These are phyloP conservation scores for Struthidea cinerea DNA, from an alignment of 2,113 vertebrate species.

Conservation along the genomic window DNA sequence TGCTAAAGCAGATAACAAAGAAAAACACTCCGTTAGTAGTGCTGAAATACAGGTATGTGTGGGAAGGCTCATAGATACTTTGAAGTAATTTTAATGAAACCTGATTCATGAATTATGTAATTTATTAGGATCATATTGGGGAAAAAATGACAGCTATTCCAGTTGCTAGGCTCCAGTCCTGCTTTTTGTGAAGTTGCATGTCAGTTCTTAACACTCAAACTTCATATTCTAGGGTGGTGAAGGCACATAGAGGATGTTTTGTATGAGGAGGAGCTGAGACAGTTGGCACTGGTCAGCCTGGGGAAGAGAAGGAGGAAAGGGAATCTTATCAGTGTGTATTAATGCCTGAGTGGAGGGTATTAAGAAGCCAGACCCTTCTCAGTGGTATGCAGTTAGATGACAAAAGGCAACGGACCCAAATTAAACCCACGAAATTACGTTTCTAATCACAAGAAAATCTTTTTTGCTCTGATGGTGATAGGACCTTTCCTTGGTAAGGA, in stretches of 20 bases:
- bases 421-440: not conserved
- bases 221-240: not conserved
- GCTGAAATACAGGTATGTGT: conserved; percentile 80
- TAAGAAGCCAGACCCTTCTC: not conserved
- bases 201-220: not conserved
- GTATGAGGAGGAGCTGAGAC: not conserved
- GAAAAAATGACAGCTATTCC: not conserved
- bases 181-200: not conserved
- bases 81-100: not conserved
- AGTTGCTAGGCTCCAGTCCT: not conserved
- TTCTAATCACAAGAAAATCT: not conserved
- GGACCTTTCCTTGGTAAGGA: not conserved
- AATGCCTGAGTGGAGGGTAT: not conserved
- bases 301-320: not conserved
- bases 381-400: not conserved
- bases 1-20: conserved; percentile 68
- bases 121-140: not conserved
- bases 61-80: not conserved
- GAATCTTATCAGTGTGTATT: not conserved
- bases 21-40: conserved; percentile 70
- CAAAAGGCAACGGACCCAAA: not conserved
- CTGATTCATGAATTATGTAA: not conserved
- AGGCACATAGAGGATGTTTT: not conserved
- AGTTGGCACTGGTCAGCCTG: not conserved
- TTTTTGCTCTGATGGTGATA: not conserved